These are phyloP conservation scores for Falcunculus frontatus DNA, from an alignment of 2,113 vertebrate species.

Conservation along the genomic window DNA sequence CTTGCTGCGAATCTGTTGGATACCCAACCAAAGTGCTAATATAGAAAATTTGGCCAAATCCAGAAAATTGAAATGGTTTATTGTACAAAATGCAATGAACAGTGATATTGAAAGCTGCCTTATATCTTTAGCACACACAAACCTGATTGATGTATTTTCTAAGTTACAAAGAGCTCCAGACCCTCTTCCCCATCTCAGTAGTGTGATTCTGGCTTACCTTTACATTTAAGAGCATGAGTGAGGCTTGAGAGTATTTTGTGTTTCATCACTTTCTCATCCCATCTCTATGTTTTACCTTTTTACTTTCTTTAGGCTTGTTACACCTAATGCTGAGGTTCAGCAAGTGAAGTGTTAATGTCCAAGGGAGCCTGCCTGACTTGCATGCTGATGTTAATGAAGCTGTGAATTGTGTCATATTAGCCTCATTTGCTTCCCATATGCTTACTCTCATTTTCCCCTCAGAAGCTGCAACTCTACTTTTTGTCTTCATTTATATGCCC, in stretches of 20 bases:
- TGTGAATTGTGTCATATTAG: slow-evolving; percentile 40
- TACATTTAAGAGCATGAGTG: neutral
- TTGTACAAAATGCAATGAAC: neutral
- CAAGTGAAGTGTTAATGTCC: neutral
- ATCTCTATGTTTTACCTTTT: neutral
- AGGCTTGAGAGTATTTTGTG: neutral
- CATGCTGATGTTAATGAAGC: slow-evolving; percentile 34
- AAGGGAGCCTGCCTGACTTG: neutral
- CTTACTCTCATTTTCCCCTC: slow-evolving; percentile 23
- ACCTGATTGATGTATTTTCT: neutral
- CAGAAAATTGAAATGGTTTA: neutral
- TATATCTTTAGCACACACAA: neutral
- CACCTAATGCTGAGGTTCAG: neutral
- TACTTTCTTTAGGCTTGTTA: neutral
- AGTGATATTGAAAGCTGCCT: neutral
- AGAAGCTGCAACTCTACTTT: slow-evolving; percentile 30
- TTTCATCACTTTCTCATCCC: neutral
- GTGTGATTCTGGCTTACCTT: neutral
- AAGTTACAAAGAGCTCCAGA: neutral
- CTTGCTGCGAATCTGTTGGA: neutral
- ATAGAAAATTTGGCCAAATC: neutral
- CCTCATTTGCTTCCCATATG: slow-evolving; percentile 46
- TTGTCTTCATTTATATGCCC: slow-evolving; percentile 41
- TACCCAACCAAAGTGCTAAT: neutral
- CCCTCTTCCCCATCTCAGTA: neutral